Evolutionary conservation across 2,888 invertebrate species (phyloP).

Genomic region (Carabus problematicus): DNA sequence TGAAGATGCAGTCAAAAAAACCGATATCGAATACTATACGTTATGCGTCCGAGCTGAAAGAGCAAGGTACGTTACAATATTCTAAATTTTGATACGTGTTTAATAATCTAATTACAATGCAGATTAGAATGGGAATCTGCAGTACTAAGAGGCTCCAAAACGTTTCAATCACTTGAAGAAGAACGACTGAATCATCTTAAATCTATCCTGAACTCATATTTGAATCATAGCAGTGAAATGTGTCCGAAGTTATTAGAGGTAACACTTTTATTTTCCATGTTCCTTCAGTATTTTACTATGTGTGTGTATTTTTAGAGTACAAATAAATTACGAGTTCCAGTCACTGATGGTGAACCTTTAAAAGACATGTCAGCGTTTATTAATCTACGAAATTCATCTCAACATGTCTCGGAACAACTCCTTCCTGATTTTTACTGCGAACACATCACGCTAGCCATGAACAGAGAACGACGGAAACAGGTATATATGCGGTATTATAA

Average conservation of each 20-base stretch:
- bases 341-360: conserved; percentile 74
- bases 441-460: conserved; percentile 92
- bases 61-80: conserved; percentile 66
- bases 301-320: conserved; percentile 65
- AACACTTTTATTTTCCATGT: conserved; percentile 43
- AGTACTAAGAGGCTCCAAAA: conserved; percentile 83
- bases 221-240: conserved; percentile 72
- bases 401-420: conserved; percentile 76
- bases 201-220: conserved; percentile 70
- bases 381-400: conserved; percentile 71
- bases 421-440: conserved; percentile 95
- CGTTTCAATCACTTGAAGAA: conserved; percentile 88
- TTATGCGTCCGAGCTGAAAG: conserved; percentile 90
- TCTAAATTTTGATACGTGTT: conserved; percentile 16
- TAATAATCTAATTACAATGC: conserved; percentile 34
- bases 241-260: conserved; percentile 81
- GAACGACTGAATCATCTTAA: conserved; percentile 86
- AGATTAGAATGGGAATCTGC: conserved; percentile 93
- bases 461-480: conserved; percentile 86
- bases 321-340: conserved; percentile 72
- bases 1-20: conserved; percentile 88
- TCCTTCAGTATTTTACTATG: background rate
- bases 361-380: conserved; percentile 70
- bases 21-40: conserved; percentile 93
- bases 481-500: conserved; percentile 54